These are phyloP conservation scores for Apodemia hepburni DNA, from an alignment of 2,888 invertebrate genomes.

Conservation along the genomic window DNA sequence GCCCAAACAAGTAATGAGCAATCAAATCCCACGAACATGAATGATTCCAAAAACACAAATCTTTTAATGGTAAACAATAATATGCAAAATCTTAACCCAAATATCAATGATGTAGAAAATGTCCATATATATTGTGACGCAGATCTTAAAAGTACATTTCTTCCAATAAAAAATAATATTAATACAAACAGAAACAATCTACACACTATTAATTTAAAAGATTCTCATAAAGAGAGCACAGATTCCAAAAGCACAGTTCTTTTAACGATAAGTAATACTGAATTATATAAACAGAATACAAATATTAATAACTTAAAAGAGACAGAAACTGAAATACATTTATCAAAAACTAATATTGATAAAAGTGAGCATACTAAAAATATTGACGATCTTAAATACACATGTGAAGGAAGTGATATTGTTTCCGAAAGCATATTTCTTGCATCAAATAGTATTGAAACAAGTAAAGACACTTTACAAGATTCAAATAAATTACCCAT, in stretches of 20 bases:
- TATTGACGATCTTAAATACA: neutral
- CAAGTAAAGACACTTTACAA: neutral
- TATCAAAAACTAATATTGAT: neutral
- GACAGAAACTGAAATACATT: neutral
- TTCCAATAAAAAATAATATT: neutral
- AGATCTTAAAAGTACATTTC: neutral
- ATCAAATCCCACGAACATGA: neutral
- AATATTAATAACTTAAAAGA: neutral
- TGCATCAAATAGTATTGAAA: neutral
- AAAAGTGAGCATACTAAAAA: neutral
- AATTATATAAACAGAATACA: neutral
- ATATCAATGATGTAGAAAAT: neutral
- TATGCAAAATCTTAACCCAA: no score
- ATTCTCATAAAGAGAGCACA: no score
- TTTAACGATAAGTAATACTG: neutral
- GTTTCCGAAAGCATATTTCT: neutral
- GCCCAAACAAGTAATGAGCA: neutral
- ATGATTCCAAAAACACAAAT: neutral
- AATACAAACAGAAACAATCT: no score
- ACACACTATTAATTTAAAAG: no score
- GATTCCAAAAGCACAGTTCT: neutral
- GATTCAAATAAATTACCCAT: slow-evolving; percentile 14
- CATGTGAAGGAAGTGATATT: neutral
- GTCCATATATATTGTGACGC: neutral
- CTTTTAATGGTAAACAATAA: no score